A percentile compares a stretch with the other conserved stretches of the same genome.
These are phyloP conservation scores for Thera britannica DNA, from an alignment of 2,888 invertebrate species.

Conservation along the genomic window DNA sequence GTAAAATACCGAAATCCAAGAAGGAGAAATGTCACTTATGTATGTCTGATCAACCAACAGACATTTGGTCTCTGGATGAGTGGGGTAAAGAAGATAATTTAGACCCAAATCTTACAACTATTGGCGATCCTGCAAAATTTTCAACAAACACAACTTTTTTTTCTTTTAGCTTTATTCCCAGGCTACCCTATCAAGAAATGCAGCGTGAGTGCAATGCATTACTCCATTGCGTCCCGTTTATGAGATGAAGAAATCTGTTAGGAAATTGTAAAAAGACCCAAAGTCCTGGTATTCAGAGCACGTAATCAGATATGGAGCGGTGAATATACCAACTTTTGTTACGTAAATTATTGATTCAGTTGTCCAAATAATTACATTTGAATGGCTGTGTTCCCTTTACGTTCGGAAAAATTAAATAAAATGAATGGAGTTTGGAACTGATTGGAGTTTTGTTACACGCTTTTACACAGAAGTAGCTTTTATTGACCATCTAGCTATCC, in stretches of 20 bases:
- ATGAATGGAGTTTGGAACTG: too few species aligned
- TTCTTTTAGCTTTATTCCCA: not conserved
- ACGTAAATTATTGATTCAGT: conserved; percentile 34
- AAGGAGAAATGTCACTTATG: not conserved
- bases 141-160: too few species aligned
- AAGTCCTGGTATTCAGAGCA: conserved; percentile 28
- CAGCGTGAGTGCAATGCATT: not conserved
- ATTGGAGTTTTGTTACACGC: too few species aligned
- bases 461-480: too few species aligned
- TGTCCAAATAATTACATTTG: conserved; percentile 24
- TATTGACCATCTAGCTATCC: too few species aligned
- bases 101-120: too few species aligned
- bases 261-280: conserved; percentile 21
- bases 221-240: not conserved
- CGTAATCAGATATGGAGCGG: conserved; percentile 30
- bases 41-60: not conserved
- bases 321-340: conserved; percentile 21
- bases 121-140: too few species aligned
- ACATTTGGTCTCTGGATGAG: too few species aligned
- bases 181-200: not conserved
- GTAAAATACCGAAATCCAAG: not conserved
- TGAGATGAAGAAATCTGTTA: conserved; percentile 5
- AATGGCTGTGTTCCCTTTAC: conserved; percentile 1
- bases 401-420: not conserved
- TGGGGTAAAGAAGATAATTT: too few species aligned